Percentiles rank a stretch among this genome's conserved stretches.
These are phyloP conservation scores for Heliconius himera DNA, from an alignment of 1,140 invertebrate genomes.

Conservation along the genomic window DNA sequence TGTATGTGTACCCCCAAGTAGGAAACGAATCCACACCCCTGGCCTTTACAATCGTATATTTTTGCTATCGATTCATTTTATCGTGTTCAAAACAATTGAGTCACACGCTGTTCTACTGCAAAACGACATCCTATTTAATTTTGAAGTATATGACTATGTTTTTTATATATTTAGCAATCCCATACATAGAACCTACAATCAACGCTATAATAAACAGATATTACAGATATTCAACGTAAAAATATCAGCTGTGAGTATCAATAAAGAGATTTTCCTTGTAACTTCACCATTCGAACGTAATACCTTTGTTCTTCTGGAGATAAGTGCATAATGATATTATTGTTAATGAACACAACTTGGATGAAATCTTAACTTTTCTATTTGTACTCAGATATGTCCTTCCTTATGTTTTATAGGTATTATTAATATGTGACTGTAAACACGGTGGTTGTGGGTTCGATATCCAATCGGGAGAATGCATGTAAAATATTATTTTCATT, in stretches of 20 bases:
- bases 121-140: too few species aligned
- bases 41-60: too few species aligned
- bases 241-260: background rate
- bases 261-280: background rate
- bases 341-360: background rate
- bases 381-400: background rate
- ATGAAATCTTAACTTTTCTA: background rate
- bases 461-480: too few species aligned
- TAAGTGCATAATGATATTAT: background rate
- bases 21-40: too few species aligned
- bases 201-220: background rate
- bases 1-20: too few species aligned
- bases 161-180: background rate
- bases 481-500: too few species aligned
- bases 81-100: too few species aligned
- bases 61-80: too few species aligned
- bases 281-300: background rate
- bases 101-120: too few species aligned
- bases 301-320: background rate
- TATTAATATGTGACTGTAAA: too few species aligned
- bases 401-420: too few species aligned
- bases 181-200: background rate
- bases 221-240: background rate
- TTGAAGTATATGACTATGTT: background rate
- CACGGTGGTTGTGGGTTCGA: too few species aligned